A percentile compares a stretch with the other conserved stretches of the same genome.
Conservation (phyloP, 2,113 vertebrate genomes). For the Egretta garzetta region DNA sequence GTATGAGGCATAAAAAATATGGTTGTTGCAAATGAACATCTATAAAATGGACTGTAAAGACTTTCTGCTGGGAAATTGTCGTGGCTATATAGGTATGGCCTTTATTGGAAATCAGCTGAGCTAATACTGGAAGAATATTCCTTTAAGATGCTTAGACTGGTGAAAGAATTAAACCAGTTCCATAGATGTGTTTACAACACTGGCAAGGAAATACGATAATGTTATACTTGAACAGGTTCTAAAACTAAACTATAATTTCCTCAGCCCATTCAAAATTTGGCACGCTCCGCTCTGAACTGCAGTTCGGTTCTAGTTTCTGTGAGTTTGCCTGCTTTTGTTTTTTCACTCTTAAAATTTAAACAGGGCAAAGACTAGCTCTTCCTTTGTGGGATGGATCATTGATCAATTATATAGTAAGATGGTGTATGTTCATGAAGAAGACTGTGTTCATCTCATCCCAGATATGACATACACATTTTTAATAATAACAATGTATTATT, state of each 20-base stretch:
- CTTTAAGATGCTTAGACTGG: not conserved
- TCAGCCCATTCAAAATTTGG: not conserved
- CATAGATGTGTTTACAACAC: not conserved
- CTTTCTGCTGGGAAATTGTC: not conserved
- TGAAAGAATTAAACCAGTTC: not conserved
- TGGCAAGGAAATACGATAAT: not conserved
- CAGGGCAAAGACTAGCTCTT: not conserved
- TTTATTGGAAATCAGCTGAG: slow-evolving; percentile 4
- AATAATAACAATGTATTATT: not conserved
- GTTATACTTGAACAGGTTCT: not conserved
- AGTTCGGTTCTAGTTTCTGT: not conserved
- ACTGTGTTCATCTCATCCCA: not conserved
- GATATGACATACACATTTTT: not conserved
- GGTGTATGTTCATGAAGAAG: not conserved
- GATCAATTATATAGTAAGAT: not conserved
- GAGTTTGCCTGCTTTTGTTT: not conserved
- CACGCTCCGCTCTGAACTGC: not conserved
- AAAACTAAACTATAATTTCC: not conserved
- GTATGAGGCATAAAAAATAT: not conserved
- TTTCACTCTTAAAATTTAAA: not conserved
- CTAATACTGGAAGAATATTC: not conserved
- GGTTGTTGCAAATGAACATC: not conserved
- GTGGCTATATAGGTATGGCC: not conserved
- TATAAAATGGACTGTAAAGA: not conserved
- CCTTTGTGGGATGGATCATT: not conserved